Percentiles rank a stretch among this genome's conserved stretches.
Evolutionary conservation across 2,888 invertebrate genomes (phyloP).

Genomic region (Scaptomyza cyrtandrae): DNA sequence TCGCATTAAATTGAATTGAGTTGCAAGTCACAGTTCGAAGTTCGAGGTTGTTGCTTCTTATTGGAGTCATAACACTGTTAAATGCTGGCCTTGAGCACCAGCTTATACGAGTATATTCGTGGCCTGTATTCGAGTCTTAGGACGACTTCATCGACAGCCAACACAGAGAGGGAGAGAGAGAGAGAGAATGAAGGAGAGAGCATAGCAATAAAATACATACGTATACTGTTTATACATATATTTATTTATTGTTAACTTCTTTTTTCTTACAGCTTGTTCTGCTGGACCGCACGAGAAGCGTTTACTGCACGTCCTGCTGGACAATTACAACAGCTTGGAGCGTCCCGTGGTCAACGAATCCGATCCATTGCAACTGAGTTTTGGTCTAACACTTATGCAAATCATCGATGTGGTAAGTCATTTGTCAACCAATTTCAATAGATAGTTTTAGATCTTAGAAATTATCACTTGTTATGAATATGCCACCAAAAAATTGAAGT

Average conservation of each 20-base stretch:
- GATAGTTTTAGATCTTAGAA: too few species aligned
- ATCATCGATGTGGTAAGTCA: conserved; percentile 97
- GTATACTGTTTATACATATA: neutral
- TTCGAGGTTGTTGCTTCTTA: conserved; percentile 20
- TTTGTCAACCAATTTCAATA: too few species aligned
- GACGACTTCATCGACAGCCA: conserved; percentile 1
- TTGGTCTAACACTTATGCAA: conserved; percentile 98
- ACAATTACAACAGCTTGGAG: conserved; percentile 97
- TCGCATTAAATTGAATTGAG: conserved; percentile 43
- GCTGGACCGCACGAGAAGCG: conserved; percentile 96
- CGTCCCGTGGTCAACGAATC: conserved; percentile 98
- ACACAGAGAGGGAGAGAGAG: neutral
- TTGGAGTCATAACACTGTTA: conserved; percentile 35
- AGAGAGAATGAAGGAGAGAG: too few species aligned
- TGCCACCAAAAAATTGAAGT: too few species aligned
- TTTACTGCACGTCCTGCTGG: conserved; percentile 94
- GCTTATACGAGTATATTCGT: conserved; percentile 2
- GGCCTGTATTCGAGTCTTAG: neutral
- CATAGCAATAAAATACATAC: too few species aligned
- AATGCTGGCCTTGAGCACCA: conserved; percentile 5
- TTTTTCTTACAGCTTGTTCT: conserved; percentile 88
- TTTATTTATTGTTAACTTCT: neutral
- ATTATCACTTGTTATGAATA: too few species aligned
- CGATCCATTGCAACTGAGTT: conserved; percentile 96
- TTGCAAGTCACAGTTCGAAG: conserved; percentile 33